Base-by-base conservation (phyloP, 2,888 invertebrate genomes). In the Eilema depressum region DNA sequence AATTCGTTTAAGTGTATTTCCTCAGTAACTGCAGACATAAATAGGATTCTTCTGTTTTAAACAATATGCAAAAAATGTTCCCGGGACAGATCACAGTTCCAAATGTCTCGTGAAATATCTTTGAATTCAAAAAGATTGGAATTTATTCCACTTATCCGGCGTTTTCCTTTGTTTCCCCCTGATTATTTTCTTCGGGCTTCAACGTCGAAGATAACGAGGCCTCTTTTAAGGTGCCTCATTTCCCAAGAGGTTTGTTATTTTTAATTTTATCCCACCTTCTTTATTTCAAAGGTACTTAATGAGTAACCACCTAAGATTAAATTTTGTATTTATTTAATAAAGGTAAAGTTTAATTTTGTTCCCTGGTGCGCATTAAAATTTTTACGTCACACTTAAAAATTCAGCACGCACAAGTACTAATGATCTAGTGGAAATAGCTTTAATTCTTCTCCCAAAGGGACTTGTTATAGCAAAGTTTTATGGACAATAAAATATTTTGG, bases 201-300 rank as follows among this genome's bases (percentile, higher is more conserved):
- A 74, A 77, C 82, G 84, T 85, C 86, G 88, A 89, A 90, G 89
- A 90, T 91, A 91, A 91, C 88, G 91, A 91, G 90, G 83, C 75
- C 82, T 86, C 86, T 90, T 87, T 86, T 81, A 83, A 87, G 86
- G 84, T 85, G 87, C 87, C 89, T 90, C 89, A 91, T 90, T 91
- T 91, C 89, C 90, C 88, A 84, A 84, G 84, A 84, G 88, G 83
- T 88, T 88, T 87, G 85, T 89, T 89, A 86, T 89, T 91, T 91
- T 91, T 90, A 89, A 88, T 89, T 91, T 89, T 79, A 85, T 80
- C 77, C 81, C 77, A 70, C 74, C 76, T 81, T 85, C 80, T 85
- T 84, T 80, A 78, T 85, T 85, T 80, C 73, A 69, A 80, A 69
- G 69, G 68, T 71, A 73, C 71, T 73, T 74, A 79, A 79, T 80